These are phyloP conservation scores for Cyprinodon diabolis DNA, from an alignment of 2,797 vertebrate genomes.

Conservation along the genomic window DNA sequence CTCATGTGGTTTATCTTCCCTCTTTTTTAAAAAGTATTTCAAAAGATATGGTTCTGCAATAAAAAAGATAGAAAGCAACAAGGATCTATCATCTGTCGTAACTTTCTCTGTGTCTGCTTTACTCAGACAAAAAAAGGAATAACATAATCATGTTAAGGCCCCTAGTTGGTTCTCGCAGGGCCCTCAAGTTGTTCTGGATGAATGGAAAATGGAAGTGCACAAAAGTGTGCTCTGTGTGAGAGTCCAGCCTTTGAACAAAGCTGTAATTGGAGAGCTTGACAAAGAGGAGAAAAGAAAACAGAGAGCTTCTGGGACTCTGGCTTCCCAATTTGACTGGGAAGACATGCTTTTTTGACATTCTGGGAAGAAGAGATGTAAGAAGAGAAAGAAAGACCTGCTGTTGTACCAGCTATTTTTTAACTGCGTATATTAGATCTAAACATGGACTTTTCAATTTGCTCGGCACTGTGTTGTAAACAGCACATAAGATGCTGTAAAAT, in stretches of 20 bases:
- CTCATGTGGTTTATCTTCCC: neutral
- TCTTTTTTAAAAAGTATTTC: constrained; percentile 9
- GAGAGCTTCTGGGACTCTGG: constrained; percentile 43
- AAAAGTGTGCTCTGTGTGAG: constrained; percentile 38
- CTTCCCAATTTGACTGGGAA: constrained; percentile 51
- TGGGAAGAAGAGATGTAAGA: constrained; percentile 22
- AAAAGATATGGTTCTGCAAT: neutral
- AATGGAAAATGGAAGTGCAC: constrained; percentile 38
- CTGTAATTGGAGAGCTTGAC: constrained; percentile 65
- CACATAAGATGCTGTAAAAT: neutral
- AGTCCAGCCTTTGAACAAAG: constrained; percentile 53
- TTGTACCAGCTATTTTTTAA: constrained; percentile 10
- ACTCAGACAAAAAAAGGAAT: constrained; percentile 9
- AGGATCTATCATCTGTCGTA: constrained; percentile 11
- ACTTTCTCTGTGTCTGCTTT: constrained; percentile 18
- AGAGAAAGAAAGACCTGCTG: constrained; percentile 23
- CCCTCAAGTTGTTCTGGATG: constrained; percentile 46
- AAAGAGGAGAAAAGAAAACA: constrained; percentile 22
- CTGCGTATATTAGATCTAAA: neutral
- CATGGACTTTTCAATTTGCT: neutral
- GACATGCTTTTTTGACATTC: constrained; percentile 40
- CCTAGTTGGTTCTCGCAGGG: constrained; percentile 33
- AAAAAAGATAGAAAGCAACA: neutral
- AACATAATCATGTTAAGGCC: constrained; percentile 38
- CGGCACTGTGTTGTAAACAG: too few species aligned